Conservation (phyloP, 2,113 vertebrate species). For the Calidris pygmaea region DNA sequence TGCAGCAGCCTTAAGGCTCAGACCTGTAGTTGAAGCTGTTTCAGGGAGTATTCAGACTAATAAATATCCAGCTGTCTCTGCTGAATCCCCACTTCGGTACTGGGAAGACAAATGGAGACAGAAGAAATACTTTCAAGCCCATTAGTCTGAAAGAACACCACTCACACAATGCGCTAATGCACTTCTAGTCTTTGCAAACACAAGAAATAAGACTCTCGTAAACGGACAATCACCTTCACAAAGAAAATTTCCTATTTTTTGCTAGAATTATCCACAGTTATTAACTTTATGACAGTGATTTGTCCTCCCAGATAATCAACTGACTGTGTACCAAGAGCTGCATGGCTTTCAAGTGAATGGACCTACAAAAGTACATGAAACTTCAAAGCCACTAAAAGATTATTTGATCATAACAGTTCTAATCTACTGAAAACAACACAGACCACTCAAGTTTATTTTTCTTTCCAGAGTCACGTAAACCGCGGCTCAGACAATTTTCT, state of each 20-base stretch:
- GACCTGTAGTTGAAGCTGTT: background rate
- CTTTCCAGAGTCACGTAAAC: background rate
- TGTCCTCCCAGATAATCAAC: background rate
- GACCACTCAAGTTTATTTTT: background rate
- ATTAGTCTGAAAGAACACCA: background rate
- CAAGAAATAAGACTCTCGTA: background rate
- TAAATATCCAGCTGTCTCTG: background rate
- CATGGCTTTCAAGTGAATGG: background rate
- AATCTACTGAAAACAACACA: background rate
- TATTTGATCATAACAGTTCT: background rate
- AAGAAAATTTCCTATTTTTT: background rate
- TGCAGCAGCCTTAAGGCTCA: background rate
- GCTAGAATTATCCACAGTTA: background rate
- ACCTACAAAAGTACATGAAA: fast-evolving
- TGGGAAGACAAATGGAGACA: background rate
- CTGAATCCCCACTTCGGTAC: background rate
- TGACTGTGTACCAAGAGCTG: background rate
- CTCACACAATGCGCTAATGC: background rate
- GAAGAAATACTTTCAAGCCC: background rate
- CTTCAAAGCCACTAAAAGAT: background rate
- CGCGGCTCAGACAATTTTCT: background rate
- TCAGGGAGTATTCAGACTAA: background rate
- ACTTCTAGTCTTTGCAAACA: background rate
- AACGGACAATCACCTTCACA: background rate
- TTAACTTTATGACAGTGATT: background rate